A percentile compares a stretch with the other conserved stretches of the same genome.
Evolutionary conservation across 1,140 invertebrate genomes (phyloP).

Genomic region (Lithobius niger): DNA sequence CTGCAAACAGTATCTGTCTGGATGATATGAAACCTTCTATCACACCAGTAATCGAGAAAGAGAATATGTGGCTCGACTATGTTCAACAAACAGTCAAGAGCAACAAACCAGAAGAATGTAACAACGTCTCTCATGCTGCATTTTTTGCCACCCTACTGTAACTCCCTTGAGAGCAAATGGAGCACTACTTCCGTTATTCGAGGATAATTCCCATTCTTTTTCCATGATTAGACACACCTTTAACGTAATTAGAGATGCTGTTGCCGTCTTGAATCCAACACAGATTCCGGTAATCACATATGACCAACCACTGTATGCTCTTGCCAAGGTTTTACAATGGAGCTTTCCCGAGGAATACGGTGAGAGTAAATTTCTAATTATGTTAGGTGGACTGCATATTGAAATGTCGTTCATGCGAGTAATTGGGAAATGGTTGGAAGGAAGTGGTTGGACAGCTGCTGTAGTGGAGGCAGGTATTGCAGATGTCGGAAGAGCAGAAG

Average conservation of each 20-base stretch:
- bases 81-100: no score
- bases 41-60: no score
- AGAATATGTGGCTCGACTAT: no score
- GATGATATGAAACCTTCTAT: no score
- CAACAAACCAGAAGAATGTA: no score
- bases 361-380: constrained; percentile 6
- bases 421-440: background rate
- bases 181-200: no score
- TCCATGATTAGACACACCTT: no score
- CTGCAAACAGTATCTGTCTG: no score
- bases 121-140: no score
- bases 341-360: constrained; percentile 7
- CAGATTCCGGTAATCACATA: constrained; percentile 15
- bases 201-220: no score
- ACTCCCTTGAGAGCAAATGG: no score
- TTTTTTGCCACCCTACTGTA: no score
- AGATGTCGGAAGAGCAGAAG: background rate
- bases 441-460: background rate
- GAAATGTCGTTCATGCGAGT: background rate
- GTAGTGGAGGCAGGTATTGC: background rate
- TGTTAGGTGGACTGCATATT: constrained; percentile 3
- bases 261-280: constrained; percentile 13
- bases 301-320: constrained; percentile 18
- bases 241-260: constrained; percentile 19
- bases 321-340: constrained; percentile 14